A percentile compares a stretch with the other conserved stretches of the same genome.
phyloP scores from a whole-genome alignment of 1,140 invertebrate species.

The Pectinophora gossypiella region DNA sequence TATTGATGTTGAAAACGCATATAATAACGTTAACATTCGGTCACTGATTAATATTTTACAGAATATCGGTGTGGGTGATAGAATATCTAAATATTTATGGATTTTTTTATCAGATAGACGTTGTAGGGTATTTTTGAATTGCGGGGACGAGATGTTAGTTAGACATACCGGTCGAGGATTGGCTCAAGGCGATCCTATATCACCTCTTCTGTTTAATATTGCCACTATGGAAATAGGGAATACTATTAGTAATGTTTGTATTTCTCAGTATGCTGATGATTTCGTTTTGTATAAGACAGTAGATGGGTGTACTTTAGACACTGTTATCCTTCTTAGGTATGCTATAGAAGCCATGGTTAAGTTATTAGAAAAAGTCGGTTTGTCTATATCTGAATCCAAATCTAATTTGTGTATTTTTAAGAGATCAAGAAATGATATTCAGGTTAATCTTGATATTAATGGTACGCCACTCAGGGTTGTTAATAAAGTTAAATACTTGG shows the following conservation, averaged over 20 bases:
- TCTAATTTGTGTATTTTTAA: neutral
- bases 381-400: neutral
- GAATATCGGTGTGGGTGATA: too few relatives aligned
- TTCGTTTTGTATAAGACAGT: constrained; percentile 5
- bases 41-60: too few relatives aligned
- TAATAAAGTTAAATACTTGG: constrained; percentile 6
- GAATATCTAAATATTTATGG: too few relatives aligned
- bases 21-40: too few relatives aligned
- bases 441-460: constrained; percentile 5
- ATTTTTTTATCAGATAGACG: too few relatives aligned
- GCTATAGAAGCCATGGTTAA: neutral
- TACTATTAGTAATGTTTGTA: neutral
- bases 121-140: too few relatives aligned
- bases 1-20: too few relatives aligned
- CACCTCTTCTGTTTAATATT: constrained; percentile 8
- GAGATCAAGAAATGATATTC: neutral
- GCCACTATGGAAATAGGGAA: neutral
- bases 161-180: neutral
- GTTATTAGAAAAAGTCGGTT: neutral
- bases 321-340: neutral
- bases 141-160: too few relatives aligned
- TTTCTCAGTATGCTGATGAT: constrained; percentile 8
- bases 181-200: constrained; percentile 9
- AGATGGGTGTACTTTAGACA: neutral
- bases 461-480: neutral